phyloP scores from a whole-genome alignment of 2,888 invertebrate species.

The Pollenia amentaria region DNA sequence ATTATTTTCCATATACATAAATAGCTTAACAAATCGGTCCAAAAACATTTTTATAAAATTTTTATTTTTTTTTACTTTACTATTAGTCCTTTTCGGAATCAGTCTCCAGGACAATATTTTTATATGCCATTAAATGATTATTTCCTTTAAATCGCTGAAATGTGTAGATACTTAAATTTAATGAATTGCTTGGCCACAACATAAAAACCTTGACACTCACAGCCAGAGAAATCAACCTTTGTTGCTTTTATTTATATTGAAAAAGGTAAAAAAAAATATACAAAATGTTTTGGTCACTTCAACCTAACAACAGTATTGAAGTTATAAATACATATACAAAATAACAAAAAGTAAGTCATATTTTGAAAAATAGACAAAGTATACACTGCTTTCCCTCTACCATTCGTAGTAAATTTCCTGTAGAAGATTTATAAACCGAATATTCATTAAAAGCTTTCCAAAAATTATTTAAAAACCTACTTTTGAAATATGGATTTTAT shows the following conservation, averaged over 20 bases:
- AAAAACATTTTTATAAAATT: too few species aligned
- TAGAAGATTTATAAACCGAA: too few species aligned
- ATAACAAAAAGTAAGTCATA: neutral
- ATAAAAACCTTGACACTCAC: constrained; percentile 29
- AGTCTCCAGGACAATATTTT: too few species aligned
- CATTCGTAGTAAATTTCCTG: neutral
- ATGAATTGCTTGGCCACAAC: constrained; percentile 31
- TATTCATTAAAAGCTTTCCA: too few species aligned
- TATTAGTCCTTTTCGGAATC: too few species aligned
- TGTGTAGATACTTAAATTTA: neutral
- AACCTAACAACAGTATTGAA: constrained; percentile 14
- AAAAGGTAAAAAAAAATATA: constrained; percentile 35
- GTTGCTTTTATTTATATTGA: constrained; percentile 15
- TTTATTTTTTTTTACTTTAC: too few species aligned
- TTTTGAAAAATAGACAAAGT: neutral
- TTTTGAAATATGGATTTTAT: too few species aligned
- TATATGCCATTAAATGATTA: too few species aligned
- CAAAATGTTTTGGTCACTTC: constrained; percentile 48
- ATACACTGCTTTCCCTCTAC: neutral
- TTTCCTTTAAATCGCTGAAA: constrained; percentile 1
- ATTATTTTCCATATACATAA: too few species aligned
- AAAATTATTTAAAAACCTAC: too few species aligned
- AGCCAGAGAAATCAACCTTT: constrained; percentile 19
- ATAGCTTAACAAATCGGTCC: too few species aligned
- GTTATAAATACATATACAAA: neutral